Conservation (phyloP, 1,140 invertebrate species). For the Hestina assimilis region DNA sequence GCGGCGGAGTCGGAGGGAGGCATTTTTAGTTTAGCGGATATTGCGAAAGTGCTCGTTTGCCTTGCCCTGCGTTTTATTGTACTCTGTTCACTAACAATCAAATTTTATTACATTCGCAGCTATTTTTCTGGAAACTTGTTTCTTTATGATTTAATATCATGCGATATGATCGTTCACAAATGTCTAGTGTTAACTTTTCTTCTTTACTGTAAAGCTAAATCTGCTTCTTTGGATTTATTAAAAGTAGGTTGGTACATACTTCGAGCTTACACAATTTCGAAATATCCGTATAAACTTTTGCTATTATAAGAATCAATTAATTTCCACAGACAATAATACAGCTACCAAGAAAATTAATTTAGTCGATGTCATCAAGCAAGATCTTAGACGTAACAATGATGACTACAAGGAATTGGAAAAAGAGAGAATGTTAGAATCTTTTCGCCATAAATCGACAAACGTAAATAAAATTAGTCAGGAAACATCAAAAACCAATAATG, state of each 20-base stretch:
- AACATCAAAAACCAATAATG: not conserved
- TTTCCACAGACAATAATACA: not conserved
- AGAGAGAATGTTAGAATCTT: not conserved
- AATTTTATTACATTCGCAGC: conserved; percentile 18
- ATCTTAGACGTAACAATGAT: conserved; percentile 43
- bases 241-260: not conserved
- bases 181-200: not conserved
- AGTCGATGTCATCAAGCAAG: conserved; percentile 34
- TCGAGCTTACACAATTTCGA: too few species aligned
- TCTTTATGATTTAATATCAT: conserved; percentile 10
- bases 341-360: conserved; percentile 17
- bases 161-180: conserved; percentile 5
- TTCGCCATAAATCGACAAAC: not conserved
- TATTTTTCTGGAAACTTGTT: conserved; percentile 10
- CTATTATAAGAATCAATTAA: not conserved
- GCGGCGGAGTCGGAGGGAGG: not conserved
- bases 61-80: conserved; percentile 20
- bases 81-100: conserved; percentile 13
- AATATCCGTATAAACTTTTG: too few species aligned
- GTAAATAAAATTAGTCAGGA: not conserved
- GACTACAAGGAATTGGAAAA: conserved; percentile 31
- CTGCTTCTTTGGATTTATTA: not conserved
- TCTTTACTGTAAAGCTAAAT: not conserved
- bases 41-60: conserved; percentile 15
- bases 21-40: conserved; percentile 19